Evolutionary conservation across 2,113 vertebrate genomes (phyloP).

Genomic region (Platysternon megacephalum): DNA sequence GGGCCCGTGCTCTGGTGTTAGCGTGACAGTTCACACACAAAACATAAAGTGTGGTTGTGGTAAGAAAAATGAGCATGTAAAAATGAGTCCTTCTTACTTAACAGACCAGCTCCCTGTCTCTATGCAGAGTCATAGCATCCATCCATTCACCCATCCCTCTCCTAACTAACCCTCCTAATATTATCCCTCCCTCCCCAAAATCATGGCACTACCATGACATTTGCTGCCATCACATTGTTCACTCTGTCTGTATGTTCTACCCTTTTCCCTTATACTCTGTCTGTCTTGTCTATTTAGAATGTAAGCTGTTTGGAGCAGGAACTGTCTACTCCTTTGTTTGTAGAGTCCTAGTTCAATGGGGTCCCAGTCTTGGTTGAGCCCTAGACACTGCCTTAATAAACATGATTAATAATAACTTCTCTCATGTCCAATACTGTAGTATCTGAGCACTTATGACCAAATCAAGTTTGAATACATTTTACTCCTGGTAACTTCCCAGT

Average conservation of each 20-base stretch:
- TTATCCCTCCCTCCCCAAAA: neutral
- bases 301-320: neutral
- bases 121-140: neutral
- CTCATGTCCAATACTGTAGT: neutral
- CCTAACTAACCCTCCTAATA: neutral
- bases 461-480: neutral
- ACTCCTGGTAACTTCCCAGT: neutral
- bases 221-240: neutral
- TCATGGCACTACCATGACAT: accelerated
- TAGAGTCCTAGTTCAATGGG: neutral
- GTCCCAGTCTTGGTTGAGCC: neutral
- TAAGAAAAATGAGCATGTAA: neutral
- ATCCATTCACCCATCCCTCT: accelerated
- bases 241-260: neutral
- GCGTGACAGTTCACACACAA: neutral
- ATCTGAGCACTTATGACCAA: neutral
- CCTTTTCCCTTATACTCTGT: neutral
- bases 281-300: neutral
- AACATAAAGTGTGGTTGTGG: neutral
- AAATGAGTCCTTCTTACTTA: neutral
- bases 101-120: neutral
- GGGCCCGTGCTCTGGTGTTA: neutral
- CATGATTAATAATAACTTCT: neutral
- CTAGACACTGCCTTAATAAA: neutral
- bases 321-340: neutral